These are phyloP conservation scores for Sipha flava DNA, from an alignment of 1,140 invertebrate genomes.

Conservation along the genomic window DNA sequence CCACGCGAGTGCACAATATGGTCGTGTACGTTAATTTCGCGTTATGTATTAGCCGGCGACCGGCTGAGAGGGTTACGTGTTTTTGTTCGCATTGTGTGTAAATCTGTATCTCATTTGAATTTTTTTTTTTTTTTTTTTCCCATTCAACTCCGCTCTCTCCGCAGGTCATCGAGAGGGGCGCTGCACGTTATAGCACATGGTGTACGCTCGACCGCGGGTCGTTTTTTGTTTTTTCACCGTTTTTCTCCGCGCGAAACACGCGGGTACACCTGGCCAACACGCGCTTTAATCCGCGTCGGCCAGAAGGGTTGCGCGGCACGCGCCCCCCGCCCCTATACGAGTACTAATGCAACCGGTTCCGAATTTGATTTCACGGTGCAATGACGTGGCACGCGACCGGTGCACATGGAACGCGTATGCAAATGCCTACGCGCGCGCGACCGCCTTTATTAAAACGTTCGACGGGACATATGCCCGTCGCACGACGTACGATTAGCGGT, in stretches of 20 bases:
- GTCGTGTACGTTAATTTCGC: neutral
- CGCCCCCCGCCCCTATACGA: too few species aligned
- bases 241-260: neutral
- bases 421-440: too few species aligned
- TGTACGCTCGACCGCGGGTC: neutral
- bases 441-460: too few species aligned
- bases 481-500: too few species aligned
- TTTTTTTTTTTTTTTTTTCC: neutral
- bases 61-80: neutral
- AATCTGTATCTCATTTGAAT: slow-evolving; percentile 13
- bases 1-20: neutral
- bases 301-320: neutral
- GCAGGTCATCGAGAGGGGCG: too few species aligned
- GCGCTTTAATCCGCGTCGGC: neutral
- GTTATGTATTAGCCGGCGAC: neutral
- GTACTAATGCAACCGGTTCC: neutral
- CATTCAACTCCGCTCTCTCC: too few species aligned
- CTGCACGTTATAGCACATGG: too few species aligned
- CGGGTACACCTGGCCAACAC: neutral
- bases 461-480: too few species aligned
- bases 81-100: neutral
- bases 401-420: too few species aligned
- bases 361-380: neutral
- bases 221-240: neutral
- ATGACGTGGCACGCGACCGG: neutral